Conservation (phyloP, 2,888 invertebrate species). For the Pyrrhopygopsis socrates region DNA sequence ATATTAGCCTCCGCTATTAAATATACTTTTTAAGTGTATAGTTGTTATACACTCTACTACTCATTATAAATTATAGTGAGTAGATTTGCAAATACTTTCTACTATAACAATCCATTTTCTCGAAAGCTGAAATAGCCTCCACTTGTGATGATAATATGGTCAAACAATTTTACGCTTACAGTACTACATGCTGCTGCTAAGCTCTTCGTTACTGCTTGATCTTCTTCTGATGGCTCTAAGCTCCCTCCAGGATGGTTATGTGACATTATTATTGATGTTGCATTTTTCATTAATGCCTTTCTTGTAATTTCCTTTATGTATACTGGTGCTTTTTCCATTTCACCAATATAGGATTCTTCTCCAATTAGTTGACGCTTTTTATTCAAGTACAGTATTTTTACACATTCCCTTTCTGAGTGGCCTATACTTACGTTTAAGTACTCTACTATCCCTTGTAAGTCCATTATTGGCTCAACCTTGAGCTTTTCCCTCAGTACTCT, state of each 20-base stretch:
- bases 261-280: background rate
- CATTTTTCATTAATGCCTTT: background rate
- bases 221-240: background rate
- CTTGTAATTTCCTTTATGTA: slow-evolving; percentile 1
- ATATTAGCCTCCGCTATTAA: background rate
- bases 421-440: slow-evolving; percentile 3
- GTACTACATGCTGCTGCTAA: slow-evolving; percentile 3
- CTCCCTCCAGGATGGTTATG: background rate
- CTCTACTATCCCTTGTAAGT: background rate
- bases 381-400: slow-evolving; percentile 3
- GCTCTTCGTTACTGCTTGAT: background rate
- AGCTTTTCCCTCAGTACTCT: background rate
- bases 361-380: background rate
- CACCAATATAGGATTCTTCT: slow-evolving; percentile 3
- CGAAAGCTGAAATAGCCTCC: background rate
- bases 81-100: slow-evolving; percentile 3
- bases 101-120: background rate
- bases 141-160: background rate
- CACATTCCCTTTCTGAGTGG: background rate
- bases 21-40: background rate
- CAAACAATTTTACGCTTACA: background rate
- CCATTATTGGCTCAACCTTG: background rate
- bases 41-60: background rate
- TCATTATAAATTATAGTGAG: background rate
- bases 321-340: slow-evolving; percentile 3